Percentiles rank a stretch among this genome's conserved stretches.
Conservation (phyloP, 92 coral and sea anemone species). For the Phymanthus crucifer region DNA sequence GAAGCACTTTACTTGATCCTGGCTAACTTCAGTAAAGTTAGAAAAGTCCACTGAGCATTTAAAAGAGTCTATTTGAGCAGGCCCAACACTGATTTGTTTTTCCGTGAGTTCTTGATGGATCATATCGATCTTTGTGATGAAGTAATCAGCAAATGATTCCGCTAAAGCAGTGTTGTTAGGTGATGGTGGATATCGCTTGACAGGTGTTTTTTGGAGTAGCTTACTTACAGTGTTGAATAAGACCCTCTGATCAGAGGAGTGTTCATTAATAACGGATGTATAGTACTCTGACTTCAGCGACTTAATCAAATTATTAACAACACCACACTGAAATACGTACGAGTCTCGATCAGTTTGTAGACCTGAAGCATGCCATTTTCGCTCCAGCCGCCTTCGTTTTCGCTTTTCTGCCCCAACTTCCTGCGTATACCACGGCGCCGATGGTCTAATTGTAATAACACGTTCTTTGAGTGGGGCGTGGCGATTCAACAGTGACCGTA, state of each 20-base stretch:
- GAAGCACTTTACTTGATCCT: no score
- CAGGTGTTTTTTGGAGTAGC: conserved; percentile 7
- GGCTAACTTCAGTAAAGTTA: no score
- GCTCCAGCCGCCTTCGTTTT: conserved; percentile 36
- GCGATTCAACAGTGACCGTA: conserved; percentile 34
- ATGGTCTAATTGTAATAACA: conserved; percentile 32
- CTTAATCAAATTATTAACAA: conserved; percentile 24
- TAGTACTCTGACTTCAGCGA: conserved; percentile 22
- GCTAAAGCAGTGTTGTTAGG: no score
- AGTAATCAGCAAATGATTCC: no score
- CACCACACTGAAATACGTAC: conserved; percentile 20
- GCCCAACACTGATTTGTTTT: no score
- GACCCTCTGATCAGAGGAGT: conserved; percentile 5
- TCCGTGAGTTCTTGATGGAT: no score
- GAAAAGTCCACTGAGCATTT: no score
- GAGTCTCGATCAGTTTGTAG: conserved; percentile 26
- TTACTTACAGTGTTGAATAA: conserved; percentile 23
- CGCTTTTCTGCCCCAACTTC: conserved; percentile 32
- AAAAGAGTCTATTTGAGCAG: no score
- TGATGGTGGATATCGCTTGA: conserved; percentile 8
- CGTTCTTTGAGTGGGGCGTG: conserved; percentile 44
- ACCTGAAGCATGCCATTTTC: conserved; percentile 34
- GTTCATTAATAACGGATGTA: conserved; percentile 11
- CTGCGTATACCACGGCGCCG: conserved; percentile 46
- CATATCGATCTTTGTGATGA: background rate